Percentiles rank a stretch among this genome's conserved stretches.
phyloP scores from a whole-genome alignment of 2,888 invertebrate genomes.

The Arrhopalites spinosus region DNA sequence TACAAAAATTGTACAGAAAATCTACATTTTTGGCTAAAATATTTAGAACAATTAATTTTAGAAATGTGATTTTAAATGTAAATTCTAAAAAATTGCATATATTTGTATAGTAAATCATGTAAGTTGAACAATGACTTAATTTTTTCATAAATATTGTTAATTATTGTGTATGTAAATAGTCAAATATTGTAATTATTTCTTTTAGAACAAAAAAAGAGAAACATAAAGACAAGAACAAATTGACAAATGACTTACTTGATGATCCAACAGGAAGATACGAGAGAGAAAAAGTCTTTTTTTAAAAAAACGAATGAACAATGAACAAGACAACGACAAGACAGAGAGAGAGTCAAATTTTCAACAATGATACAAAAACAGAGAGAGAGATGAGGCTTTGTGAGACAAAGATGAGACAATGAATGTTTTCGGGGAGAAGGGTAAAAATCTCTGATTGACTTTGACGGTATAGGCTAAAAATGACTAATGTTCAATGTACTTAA shows the following conservation, averaged over 20 bases:
- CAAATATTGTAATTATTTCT: background rate
- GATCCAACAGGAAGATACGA: constrained; percentile 9
- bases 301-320: background rate
- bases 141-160: no score
- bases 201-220: background rate
- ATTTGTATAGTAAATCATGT: no score
- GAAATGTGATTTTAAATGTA: no score
- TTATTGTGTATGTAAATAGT: no score
- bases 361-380: background rate
- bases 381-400: background rate
- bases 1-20: no score
- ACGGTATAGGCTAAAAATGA: no score
- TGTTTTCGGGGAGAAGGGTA: background rate
- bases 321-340: constrained; percentile 27
- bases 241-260: constrained; percentile 20
- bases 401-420: constrained; percentile 10
- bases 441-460: no score
- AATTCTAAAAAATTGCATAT: no score
- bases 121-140: no score
- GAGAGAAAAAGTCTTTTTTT: constrained; percentile 1
- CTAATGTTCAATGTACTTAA: no score
- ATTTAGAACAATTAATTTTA: no score
- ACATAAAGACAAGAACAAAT: background rate
- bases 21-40: no score
- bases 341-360: background rate